Evolutionary conservation across 2,888 invertebrate genomes (phyloP).

Genomic region (Hirtodrosophila histrioides): DNA sequence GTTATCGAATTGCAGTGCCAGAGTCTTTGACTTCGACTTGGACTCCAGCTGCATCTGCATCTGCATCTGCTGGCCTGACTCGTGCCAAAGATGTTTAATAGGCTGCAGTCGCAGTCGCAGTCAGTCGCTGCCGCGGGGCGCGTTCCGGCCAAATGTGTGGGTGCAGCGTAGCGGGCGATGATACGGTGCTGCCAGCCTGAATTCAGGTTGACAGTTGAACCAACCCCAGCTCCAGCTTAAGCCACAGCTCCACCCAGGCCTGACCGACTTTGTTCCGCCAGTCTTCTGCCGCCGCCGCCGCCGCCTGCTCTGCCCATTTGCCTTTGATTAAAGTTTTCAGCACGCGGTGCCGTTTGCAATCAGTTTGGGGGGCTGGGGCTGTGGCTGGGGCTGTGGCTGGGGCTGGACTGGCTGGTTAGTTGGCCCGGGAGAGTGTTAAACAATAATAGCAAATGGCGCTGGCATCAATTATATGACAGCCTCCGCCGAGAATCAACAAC

Average conservation of each 20-base stretch:
- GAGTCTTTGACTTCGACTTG: conserved; percentile 6
- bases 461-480: conserved; percentile 79
- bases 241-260: conserved; percentile 54
- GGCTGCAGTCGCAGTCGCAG: conserved; percentile 40
- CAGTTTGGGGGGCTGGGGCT: conserved; percentile 26
- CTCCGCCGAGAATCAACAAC: conserved; percentile 46
- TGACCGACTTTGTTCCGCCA: conserved; percentile 58
- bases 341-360: conserved; percentile 48
- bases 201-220: conserved; percentile 73
- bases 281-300: conserved; percentile 8
- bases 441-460: conserved; percentile 76
- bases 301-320: conserved; percentile 45
- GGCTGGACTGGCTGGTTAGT: conserved; percentile 2
- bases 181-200: conserved; percentile 46
- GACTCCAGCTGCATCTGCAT: conserved; percentile 11
- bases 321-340: conserved; percentile 77
- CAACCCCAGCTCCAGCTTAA: conserved; percentile 36
- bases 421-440: conserved; percentile 65
- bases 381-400: conserved; percentile 1
- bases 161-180: conserved; percentile 42
- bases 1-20: conserved; percentile 12
- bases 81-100: conserved; percentile 78
- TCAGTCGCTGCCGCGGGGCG: conserved; percentile 41
- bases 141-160: conserved; percentile 57
- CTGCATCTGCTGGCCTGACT: conserved; percentile 39